Evolutionary conservation across 1,140 invertebrate genomes (phyloP).

Genomic region (Drosophila melanogaster): DNA sequence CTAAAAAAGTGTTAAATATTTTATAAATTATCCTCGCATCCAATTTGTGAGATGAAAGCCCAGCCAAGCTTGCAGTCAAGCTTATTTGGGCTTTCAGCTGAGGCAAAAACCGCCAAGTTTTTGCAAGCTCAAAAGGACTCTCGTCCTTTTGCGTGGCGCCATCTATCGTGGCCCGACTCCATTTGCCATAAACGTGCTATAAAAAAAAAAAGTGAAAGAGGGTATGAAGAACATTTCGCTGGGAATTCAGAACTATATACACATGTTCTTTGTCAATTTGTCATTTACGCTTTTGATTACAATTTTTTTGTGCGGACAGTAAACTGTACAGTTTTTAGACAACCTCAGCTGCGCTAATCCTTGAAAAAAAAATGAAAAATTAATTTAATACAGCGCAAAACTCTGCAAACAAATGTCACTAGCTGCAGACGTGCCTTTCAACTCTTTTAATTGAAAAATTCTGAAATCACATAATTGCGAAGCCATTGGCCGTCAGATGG

Average conservation of each 20-base stretch:
- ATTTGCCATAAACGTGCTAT: constrained; percentile 60
- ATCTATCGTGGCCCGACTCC: constrained; percentile 11
- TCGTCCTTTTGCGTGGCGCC: constrained; percentile 26
- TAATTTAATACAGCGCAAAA: constrained; percentile 19
- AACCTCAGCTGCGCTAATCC: constrained; percentile 35
- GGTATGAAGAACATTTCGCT: neutral
- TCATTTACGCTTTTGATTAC: constrained; percentile 21
- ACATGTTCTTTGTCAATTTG: constrained; percentile 8
- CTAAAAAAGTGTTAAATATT: no score
- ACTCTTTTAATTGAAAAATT: constrained; percentile 70
- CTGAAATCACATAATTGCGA: constrained; percentile 75
- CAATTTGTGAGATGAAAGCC: neutral
- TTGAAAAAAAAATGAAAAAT: neutral
- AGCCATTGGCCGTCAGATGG: constrained; percentile 18
- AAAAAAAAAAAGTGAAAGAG: constrained; percentile 33
- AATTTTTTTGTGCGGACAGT: neutral
- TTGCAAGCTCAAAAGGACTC: constrained; percentile 21
- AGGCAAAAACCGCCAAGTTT: constrained; percentile 14
- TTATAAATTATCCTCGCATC: neutral
- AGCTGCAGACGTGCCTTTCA: constrained; percentile 11
- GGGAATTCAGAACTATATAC: constrained; percentile 5
- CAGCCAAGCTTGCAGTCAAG: neutral
- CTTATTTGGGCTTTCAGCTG: constrained; percentile 25
- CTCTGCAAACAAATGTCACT: constrained; percentile 7
- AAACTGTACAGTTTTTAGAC: neutral